Base-by-base conservation (phyloP, 2,888 invertebrate genomes). In the Acanthosepion lycidas region DNA sequence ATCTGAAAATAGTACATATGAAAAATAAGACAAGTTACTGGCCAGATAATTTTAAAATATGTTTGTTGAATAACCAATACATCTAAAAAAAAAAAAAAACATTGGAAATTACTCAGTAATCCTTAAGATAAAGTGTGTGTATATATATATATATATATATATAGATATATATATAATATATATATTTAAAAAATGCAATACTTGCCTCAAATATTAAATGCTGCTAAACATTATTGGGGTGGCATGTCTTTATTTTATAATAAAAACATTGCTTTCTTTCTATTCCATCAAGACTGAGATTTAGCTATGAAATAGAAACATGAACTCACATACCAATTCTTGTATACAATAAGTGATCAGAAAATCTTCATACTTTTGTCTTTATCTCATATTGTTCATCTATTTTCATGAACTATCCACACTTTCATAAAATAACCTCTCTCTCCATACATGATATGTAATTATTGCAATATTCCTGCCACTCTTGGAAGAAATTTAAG, bases 391-490 rank as follows among this genome's bases (percentile, higher is more conserved):
- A 1, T n/a, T 9, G 12, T n/a, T n/a, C 2, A 18, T n/a, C 9
- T n/a, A 18, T 78, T 78, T 78, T n/a, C 8, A 78, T 78, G 28
- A n/a, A 78, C 3, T 78, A 28, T 78, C 78, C 78, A 78, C 8
- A 8, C n/a, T 78, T 78, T n/a, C 12, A n/a, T n/a, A 28, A 78
- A 78, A 78, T 8, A 78, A n/a, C 78, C 64, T 78, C n/a, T 1
- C n/a, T 1, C 78, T 78, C 78, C 12, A 78, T 18, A 78, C 78
- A 78, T 78, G 78, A 78, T 78, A 78, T 78, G 78, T 78, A n/a
- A 78, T 78, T n/a, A n/a, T 78, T 78, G 78, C 78, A 78, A 78
- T n/a, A 78, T 78, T 78, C 78, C 78, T 78, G 78, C 78, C 78
- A 78, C 12, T 78, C 28, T n/a, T 78, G n/a, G 78, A 78, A 78